Conservation (phyloP, 1,140 invertebrate genomes). For the Caenorhabditis tropicalis region DNA sequence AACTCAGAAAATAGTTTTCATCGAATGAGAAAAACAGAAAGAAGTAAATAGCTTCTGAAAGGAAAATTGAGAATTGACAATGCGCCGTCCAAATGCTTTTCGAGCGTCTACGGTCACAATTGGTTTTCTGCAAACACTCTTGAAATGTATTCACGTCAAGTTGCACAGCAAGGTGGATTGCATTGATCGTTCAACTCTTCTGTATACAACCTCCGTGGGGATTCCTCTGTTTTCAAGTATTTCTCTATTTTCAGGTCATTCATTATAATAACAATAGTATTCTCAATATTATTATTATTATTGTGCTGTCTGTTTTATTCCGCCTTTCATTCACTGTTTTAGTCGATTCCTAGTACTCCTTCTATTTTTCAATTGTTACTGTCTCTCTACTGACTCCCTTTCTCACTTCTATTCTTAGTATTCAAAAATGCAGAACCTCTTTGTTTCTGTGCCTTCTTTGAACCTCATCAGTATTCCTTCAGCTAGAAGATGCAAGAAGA, state of each 20-base stretch:
- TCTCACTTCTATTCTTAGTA: constrained; percentile 11
- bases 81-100: too few relatives aligned
- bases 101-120: too few relatives aligned
- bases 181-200: too few relatives aligned
- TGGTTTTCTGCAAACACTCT: too few relatives aligned
- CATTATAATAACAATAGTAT: not conserved
- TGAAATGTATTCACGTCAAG: too few relatives aligned
- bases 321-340: constrained; percentile 18
- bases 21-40: too few relatives aligned
- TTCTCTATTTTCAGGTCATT: not conserved
- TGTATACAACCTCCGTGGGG: too few relatives aligned
- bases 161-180: too few relatives aligned
- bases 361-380: not conserved
- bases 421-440: not conserved
- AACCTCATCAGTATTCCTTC: constrained; percentile 8
- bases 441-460: not conserved
- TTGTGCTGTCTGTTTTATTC: constrained; percentile 31
- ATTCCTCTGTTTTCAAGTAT: not conserved
- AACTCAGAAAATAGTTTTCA: too few relatives aligned
- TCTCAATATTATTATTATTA: too few relatives aligned
- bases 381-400: not conserved
- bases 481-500: constrained; percentile 16
- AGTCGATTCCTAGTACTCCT: constrained; percentile 26
- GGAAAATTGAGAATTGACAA: too few relatives aligned
- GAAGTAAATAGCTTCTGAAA: too few relatives aligned